Evolutionary conservation across 2,888 invertebrate genomes (phyloP), one percentile per base, ranked within the genome.

Genomic region (Epirrhoe alternata): DNA sequence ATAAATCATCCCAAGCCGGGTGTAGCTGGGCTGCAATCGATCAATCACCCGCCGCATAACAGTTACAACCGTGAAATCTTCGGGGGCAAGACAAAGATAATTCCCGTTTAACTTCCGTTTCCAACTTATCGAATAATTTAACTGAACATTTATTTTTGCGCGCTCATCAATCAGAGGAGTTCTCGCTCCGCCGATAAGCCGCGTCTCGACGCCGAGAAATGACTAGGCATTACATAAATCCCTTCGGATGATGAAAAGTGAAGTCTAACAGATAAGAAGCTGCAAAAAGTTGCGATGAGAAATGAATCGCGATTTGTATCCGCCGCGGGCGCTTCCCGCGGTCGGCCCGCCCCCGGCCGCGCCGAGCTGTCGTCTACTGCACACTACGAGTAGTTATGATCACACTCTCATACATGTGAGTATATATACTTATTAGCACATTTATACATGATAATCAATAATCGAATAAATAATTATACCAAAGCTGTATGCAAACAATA

Each of bases 221-320:
- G 94, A 94, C 94, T 94, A 93, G 93, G 93, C 94, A 94, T 94
- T 94, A 94, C 93, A 94, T 93, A 93, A 94, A 94, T 94, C 94
- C 94, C 93, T 88, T 94, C 85, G 93, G 94, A 94, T 94, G 94
- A 94, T 94, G 94, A 94, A 94, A 94, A 94, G 93, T 94, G 94
- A 94, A 94, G 94, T 93, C 91, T 94, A 92, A 94, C 94, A 93
- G 94, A 94, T 94, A 94, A 94, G 94, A 92, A 93, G 93, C 93
- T 93, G 92, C 93, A 94, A 94, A 94, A 94, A 94, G 92, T 94
- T 94, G 89, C 94, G 92, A 94, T 94, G 94, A 94, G 94, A 94
- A 94, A 94, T 94, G 94, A 93, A 88, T 92, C 91, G 92, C 93
- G 90, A 94, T 94, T 94, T 93, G 88, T 94, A 92, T 90, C 89